Evolutionary conservation across 2,113 vertebrate genomes (phyloP).

Genomic region (Poecile atricapillus): DNA sequence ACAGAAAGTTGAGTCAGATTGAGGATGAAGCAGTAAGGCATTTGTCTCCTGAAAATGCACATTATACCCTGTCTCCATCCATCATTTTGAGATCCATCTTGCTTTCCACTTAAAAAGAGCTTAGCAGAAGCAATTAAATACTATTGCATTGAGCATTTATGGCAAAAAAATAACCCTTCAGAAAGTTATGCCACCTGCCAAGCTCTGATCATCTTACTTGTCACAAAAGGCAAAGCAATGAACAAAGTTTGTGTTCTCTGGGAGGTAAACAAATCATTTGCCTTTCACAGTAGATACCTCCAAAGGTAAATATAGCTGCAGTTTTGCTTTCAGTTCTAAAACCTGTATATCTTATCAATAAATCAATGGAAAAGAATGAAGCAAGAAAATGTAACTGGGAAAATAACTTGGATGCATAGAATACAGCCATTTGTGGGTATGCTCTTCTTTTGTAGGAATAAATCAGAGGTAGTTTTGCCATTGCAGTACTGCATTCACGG

Average conservation of each 20-base stretch:
- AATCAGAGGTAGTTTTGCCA: neutral
- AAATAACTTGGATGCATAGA: neutral
- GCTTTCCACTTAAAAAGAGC: neutral
- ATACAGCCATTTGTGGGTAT: neutral
- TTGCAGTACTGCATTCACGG: neutral
- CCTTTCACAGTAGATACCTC: neutral
- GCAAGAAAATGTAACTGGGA: neutral
- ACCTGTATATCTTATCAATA: neutral
- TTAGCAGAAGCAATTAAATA: conserved; percentile 24
- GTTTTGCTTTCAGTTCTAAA: neutral
- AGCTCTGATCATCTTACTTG: neutral
- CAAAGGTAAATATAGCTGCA: neutral
- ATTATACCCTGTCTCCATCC: neutral
- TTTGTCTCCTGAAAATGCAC: neutral
- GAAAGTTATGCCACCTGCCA: neutral
- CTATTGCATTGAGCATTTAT: neutral
- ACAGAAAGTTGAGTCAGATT: neutral
- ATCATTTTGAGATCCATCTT: conserved; percentile 9
- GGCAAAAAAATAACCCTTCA: neutral
- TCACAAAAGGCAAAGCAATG: neutral
- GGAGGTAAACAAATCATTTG: neutral
- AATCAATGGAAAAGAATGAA: neutral
- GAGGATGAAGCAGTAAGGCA: neutral
- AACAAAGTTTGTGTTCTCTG: neutral
- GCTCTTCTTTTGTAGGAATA: neutral